A percentile compares a stretch with the other conserved stretches of the same genome.
phyloP scores from a whole-genome alignment of 2,113 vertebrate species.

The Diadophis punctatus region DNA sequence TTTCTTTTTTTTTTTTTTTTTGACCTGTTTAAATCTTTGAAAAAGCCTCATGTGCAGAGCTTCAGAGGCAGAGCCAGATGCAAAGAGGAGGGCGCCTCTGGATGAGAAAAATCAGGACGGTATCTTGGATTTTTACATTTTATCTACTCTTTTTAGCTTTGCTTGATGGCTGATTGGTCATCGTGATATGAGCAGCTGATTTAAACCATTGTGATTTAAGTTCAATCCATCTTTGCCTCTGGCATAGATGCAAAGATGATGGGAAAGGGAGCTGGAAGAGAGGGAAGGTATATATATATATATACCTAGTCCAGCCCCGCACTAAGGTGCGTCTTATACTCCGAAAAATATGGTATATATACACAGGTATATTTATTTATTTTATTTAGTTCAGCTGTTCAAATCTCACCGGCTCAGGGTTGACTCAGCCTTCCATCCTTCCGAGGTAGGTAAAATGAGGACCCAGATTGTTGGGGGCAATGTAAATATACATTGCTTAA shows the following conservation, averaged over 20 bases:
- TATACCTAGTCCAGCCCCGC: no score
- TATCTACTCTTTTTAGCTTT: background rate
- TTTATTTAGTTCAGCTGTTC: no score
- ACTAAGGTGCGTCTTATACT: no score
- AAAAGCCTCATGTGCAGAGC: background rate
- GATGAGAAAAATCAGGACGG: background rate
- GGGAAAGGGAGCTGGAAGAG: background rate
- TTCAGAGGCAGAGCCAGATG: background rate
- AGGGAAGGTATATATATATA: background rate
- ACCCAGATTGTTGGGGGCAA: no score
- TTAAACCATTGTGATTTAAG: conserved; percentile 12
- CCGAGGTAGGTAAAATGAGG: no score
- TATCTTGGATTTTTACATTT: background rate
- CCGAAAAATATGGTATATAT: no score
- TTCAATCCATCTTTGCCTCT: conserved; percentile 8
- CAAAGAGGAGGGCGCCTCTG: background rate
- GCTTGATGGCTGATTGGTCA: background rate
- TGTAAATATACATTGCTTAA: no score
- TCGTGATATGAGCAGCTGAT: background rate
- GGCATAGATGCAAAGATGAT: background rate
- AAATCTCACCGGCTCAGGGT: no score
- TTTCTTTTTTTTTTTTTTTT: background rate
- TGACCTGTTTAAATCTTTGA: background rate
- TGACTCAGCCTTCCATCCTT: no score
- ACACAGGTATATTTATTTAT: no score